Conservation (phyloP, 2,888 invertebrate species). For the Suillia variegata region DNA sequence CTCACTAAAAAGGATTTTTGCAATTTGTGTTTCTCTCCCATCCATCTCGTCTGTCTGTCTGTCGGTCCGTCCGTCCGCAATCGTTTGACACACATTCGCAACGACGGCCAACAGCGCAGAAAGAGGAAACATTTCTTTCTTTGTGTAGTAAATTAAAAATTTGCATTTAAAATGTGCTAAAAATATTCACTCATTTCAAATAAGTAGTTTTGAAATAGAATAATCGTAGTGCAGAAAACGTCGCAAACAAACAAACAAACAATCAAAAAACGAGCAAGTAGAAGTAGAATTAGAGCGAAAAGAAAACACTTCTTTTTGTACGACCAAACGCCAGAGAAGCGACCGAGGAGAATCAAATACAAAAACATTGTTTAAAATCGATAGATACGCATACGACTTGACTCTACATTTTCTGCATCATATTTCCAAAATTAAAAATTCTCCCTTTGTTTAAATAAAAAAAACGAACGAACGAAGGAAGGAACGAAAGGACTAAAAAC, state of each 20-base stretch:
- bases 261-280: not conserved
- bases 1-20: not conserved
- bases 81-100: conserved; percentile 38
- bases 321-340: not conserved
- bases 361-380: conserved; percentile 29
- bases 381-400: no score
- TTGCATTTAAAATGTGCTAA: conserved; percentile 31
- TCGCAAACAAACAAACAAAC: conserved; percentile 7
- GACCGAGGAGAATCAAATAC: not conserved
- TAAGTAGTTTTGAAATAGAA: not conserved
- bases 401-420: conserved; percentile 15
- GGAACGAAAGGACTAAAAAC: no score
- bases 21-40: conserved; percentile 15
- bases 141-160: conserved; percentile 37
- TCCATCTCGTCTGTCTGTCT: conserved; percentile 23
- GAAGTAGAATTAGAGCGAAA: not conserved
- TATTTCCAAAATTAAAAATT: not conserved
- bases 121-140: conserved; percentile 25
- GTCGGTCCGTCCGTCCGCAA: no score
- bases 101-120: no score
- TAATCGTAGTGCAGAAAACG: not conserved
- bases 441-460: not conserved
- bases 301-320: not conserved
- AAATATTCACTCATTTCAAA: not conserved
- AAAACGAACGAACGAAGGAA: not conserved